Percentiles rank a stretch among this genome's conserved stretches.
phyloP scores from a whole-genome alignment of 2,888 invertebrate species.

The Sinhomidia bicolor region DNA sequence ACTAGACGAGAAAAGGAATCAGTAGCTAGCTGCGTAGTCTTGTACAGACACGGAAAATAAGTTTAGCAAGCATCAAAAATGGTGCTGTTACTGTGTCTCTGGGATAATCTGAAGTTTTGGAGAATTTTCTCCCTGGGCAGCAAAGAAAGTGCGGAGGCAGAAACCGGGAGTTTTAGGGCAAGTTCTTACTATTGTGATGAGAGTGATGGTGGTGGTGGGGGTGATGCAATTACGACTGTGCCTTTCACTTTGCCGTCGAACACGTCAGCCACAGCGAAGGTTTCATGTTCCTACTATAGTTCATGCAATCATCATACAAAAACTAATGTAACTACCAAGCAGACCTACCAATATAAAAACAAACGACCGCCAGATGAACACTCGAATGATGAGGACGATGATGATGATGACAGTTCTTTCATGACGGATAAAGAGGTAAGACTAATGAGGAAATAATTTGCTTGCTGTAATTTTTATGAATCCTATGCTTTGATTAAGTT shows the following conservation, averaged over 20 bases:
- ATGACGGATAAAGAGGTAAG: constrained; percentile 50
- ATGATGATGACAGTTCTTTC: constrained; percentile 27
- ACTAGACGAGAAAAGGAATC: neutral
- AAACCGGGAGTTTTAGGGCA: constrained; percentile 44
- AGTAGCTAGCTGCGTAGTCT: too few relatives aligned
- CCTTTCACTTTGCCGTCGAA: constrained; percentile 51
- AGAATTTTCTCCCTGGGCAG: constrained; percentile 68
- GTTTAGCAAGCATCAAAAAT: constrained; percentile 30
- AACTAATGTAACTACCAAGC: neutral
- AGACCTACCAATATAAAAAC: neutral
- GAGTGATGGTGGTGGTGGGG: neutral
- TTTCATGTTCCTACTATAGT: constrained; percentile 57
- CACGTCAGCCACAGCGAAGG: constrained; percentile 47
- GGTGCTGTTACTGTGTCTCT: constrained; percentile 68
- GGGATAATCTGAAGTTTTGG: constrained; percentile 72
- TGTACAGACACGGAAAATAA: neutral
- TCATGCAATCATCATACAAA: neutral
- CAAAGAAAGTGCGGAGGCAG: constrained; percentile 57
- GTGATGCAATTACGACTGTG: constrained; percentile 40
- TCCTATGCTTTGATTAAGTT: too few relatives aligned
- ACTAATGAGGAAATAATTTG: neutral
- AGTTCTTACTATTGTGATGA: constrained; percentile 56
- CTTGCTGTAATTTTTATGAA: too few relatives aligned
- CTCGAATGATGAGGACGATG: constrained; percentile 53
- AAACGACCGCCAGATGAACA: constrained; percentile 1